Evolutionary conservation across 2,888 invertebrate species (phyloP).

Genomic region (Branchellion lobata): DNA sequence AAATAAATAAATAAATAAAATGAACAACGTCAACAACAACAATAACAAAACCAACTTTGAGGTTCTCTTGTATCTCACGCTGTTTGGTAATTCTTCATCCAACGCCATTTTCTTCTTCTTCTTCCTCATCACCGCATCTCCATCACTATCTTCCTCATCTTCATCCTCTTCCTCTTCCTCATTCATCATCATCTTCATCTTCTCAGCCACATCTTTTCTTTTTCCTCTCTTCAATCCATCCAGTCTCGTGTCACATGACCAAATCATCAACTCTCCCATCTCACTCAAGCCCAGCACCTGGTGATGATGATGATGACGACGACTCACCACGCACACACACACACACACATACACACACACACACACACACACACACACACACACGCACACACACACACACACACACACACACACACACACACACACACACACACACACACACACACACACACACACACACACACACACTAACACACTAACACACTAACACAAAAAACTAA

Average conservation of each 20-base stretch:
- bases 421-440: too few relatives aligned
- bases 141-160: constrained; percentile 51
- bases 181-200: constrained; percentile 52
- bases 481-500: too few relatives aligned
- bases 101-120: constrained; percentile 30
- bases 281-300: constrained; percentile 42
- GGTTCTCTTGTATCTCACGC: constrained; percentile 7
- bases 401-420: not conserved
- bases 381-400: not conserved
- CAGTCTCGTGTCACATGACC: constrained; percentile 79
- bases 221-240: constrained; percentile 67
- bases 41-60: not conserved
- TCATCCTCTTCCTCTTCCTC: constrained; percentile 52
- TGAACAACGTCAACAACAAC: not conserved
- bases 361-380: not conserved
- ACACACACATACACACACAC: not conserved
- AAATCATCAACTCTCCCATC: constrained; percentile 75
- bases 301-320: constrained; percentile 1
- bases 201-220: constrained; percentile 52
- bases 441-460: too few relatives aligned
- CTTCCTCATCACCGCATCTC: not conserved
- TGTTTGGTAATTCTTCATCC: not conserved
- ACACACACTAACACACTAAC: too few relatives aligned
- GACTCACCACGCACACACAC: not conserved
- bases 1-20: not conserved